A percentile compares a stretch with the other conserved stretches of the same genome.
Evolutionary conservation across 2,888 invertebrate species (phyloP).

Genomic region (Junonia oenone): DNA sequence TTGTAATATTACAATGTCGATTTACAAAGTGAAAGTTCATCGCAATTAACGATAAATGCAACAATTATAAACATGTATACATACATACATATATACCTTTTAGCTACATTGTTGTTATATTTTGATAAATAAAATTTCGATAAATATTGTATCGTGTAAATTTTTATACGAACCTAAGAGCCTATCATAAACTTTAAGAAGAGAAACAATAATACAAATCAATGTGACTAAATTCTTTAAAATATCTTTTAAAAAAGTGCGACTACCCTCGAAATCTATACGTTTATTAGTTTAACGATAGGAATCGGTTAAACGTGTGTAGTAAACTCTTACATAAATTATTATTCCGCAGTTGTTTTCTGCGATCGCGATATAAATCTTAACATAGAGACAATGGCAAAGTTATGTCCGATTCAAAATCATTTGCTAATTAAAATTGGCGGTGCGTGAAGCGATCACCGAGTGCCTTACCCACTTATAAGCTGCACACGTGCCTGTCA

Average conservation of each 20-base stretch:
- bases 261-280: not conserved
- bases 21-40: not conserved
- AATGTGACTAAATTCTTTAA: too few species aligned
- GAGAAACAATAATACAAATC: too few species aligned
- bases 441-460: constrained; percentile 69
- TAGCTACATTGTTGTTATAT: too few species aligned
- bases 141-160: too few species aligned
- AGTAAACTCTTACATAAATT: constrained; percentile 35
- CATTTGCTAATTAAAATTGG: constrained; percentile 75
- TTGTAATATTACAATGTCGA: constrained; percentile 31
- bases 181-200: too few species aligned
- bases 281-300: constrained; percentile 1
- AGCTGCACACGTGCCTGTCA: constrained; percentile 77
- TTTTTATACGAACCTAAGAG: too few species aligned
- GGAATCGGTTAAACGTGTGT: constrained; percentile 9
- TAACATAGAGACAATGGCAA: constrained; percentile 52
- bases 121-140: too few species aligned
- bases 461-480: constrained; percentile 65
- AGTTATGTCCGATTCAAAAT: constrained; percentile 55
- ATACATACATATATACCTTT: not conserved
- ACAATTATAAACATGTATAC: not conserved
- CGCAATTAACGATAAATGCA: too few species aligned
- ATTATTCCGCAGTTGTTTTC: constrained; percentile 53
- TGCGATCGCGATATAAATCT: constrained; percentile 56
- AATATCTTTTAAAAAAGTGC: not conserved